These are phyloP conservation scores for Synergus japonicus DNA, from an alignment of 2,888 invertebrate genomes.

Conservation along the genomic window DNA sequence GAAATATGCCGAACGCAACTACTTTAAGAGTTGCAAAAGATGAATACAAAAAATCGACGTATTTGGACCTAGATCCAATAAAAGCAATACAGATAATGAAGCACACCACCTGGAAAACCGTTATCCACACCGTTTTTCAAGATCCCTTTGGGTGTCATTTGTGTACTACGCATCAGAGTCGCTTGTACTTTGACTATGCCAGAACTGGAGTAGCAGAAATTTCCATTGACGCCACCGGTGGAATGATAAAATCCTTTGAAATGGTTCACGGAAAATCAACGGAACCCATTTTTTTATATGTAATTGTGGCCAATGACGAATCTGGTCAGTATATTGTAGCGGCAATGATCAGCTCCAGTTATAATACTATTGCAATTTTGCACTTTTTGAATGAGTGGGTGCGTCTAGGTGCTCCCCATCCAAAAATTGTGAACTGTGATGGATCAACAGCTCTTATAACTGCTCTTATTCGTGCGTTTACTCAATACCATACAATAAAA, in stretches of 20 bases:
- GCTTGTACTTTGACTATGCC: neutral
- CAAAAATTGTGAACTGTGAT: constrained; percentile 42
- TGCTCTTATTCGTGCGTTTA: constrained; percentile 51
- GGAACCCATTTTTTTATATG: too few species aligned
- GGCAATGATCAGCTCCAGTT: too few species aligned
- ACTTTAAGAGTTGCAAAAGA: neutral
- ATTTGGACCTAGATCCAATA: neutral
- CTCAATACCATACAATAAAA: constrained; percentile 48
- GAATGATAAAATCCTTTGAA: too few species aligned
- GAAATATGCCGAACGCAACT: neutral
- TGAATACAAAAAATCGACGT: neutral
- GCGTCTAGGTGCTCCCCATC: too few species aligned
- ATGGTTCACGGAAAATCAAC: too few species aligned
- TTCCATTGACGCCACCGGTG: too few species aligned
- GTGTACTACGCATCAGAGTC: neutral
- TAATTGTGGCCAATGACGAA: too few species aligned
- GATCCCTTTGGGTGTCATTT: neutral
- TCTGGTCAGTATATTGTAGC: too few species aligned
- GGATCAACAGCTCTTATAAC: constrained; percentile 52
- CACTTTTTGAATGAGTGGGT: too few species aligned
- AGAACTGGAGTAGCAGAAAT: neutral
- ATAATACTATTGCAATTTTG: too few species aligned
- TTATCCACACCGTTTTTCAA: neutral
- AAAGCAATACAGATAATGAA: constrained; percentile 2
- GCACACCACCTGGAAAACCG: constrained; percentile 17